phyloP scores from a whole-genome alignment of 2,888 invertebrate genomes.

The Melinopterus prodromus region DNA sequence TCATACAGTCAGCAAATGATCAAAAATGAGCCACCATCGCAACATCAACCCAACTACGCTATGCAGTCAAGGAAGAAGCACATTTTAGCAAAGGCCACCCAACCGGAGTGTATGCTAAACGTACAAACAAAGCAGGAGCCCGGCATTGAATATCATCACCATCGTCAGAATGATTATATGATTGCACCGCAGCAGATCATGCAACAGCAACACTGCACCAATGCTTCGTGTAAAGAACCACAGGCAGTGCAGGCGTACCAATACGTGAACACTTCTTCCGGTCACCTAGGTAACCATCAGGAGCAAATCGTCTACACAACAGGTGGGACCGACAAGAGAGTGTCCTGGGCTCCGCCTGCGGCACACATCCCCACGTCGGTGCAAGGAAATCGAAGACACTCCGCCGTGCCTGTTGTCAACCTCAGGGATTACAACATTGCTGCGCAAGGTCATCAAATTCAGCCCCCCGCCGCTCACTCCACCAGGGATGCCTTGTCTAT shows the following conservation, averaged over 20 bases:
- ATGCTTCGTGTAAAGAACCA: constrained; percentile 62
- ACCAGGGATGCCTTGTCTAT: constrained; percentile 60
- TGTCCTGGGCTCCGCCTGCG: constrained; percentile 66
- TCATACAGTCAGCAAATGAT: constrained; percentile 55
- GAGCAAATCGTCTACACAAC: constrained; percentile 35
- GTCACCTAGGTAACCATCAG: constrained; percentile 54
- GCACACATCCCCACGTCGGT: constrained; percentile 56
- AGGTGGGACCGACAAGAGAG: constrained; percentile 61
- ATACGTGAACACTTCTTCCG: constrained; percentile 60
- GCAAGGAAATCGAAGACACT: constrained; percentile 57
- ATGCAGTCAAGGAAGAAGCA: constrained; percentile 90
- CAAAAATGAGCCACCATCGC: constrained; percentile 63
- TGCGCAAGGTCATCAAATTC: constrained; percentile 62
- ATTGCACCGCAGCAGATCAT: constrained; percentile 41
- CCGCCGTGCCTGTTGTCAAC: constrained; percentile 59
- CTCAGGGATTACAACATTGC: constrained; percentile 56
- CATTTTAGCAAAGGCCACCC: constrained; percentile 81
- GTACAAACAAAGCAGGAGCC: constrained; percentile 71
- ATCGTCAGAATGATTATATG: constrained; percentile 55
- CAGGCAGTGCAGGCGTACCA: constrained; percentile 57
- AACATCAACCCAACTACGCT: constrained; percentile 54
- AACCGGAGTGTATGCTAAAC: constrained; percentile 74
- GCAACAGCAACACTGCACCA: constrained; percentile 53
- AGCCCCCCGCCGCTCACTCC: constrained; percentile 68
- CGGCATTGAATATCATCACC: constrained; percentile 62